Evolutionary conservation across 2,888 invertebrate genomes (phyloP).

Genomic region (Callimorpha dominula): DNA sequence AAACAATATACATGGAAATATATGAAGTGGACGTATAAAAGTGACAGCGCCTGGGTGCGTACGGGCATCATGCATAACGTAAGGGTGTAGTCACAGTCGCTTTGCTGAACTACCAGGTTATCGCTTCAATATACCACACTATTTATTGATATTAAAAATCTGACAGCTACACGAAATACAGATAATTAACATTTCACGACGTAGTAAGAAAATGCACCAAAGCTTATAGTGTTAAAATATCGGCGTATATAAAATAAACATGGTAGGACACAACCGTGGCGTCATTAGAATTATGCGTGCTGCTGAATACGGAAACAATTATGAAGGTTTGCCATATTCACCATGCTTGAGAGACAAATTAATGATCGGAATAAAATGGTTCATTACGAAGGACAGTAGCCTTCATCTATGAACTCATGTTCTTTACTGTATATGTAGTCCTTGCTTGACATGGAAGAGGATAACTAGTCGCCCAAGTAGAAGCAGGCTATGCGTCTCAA

Average conservation of each 20-base stretch:
- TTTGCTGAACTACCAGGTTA: neutral
- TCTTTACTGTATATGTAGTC: neutral
- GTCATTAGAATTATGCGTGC: slow-evolving; percentile 1
- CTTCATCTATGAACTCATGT: neutral
- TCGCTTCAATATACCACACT: slow-evolving; percentile 19
- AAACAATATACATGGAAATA: slow-evolving; percentile 79
- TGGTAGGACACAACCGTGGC: neutral
- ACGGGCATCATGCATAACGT: slow-evolving; percentile 34
- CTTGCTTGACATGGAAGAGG: neutral
- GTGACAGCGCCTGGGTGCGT: slow-evolving; percentile 67
- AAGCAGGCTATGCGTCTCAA: neutral
- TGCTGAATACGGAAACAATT: neutral
- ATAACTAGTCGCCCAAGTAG: neutral
- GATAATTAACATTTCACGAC: slow-evolving; percentile 21
- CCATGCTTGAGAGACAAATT: neutral
- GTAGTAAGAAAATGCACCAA: neutral
- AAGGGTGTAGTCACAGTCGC: slow-evolving; percentile 23
- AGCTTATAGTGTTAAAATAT: neutral
- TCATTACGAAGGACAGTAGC: neutral
- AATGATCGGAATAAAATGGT: neutral
- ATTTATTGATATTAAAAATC: slow-evolving; percentile 39
- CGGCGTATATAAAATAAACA: neutral
- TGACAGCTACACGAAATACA: slow-evolving; percentile 24
- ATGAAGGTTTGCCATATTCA: neutral
- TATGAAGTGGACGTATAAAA: slow-evolving; percentile 76